Conservation (phyloP, 2,888 invertebrate genomes). For the Nyleta sp. region DNA sequence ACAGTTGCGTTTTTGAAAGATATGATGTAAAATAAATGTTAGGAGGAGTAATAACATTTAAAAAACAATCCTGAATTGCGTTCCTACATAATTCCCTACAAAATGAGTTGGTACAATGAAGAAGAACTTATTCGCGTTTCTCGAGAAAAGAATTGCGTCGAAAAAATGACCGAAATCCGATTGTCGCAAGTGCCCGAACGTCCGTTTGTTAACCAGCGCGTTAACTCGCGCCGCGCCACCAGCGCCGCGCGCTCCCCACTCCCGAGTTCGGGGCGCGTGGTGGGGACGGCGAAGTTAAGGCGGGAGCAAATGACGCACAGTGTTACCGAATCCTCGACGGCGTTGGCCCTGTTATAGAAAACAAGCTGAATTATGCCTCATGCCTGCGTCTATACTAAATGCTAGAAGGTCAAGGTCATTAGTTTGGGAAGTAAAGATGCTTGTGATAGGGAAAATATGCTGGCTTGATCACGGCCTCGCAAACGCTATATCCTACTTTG, state of each 20-base stretch:
- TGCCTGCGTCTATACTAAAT: constrained; percentile 80
- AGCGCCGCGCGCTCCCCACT: background rate
- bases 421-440: constrained; percentile 66
- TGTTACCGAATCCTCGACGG: constrained; percentile 46
- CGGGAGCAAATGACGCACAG: background rate
- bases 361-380: constrained; percentile 78
- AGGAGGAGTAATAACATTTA: too few species aligned
- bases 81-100: too few species aligned
- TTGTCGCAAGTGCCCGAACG: too few species aligned
- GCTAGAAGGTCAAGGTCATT: constrained; percentile 71
- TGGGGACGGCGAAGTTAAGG: background rate
- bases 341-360: constrained; percentile 53
- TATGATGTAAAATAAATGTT: too few species aligned
- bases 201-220: too few species aligned
- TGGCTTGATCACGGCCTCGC: constrained; percentile 57
- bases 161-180: too few species aligned
- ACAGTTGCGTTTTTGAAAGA: too few species aligned
- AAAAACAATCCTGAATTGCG: too few species aligned
- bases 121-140: too few species aligned
- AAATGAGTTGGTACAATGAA: too few species aligned
- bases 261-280: background rate
- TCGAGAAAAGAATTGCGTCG: too few species aligned
- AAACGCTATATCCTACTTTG: constrained; percentile 73
- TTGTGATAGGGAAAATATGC: constrained; percentile 55
- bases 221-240: too few species aligned